Conservation (phyloP, 2,113 vertebrate genomes). For the Dromaius novaehollandiae region DNA sequence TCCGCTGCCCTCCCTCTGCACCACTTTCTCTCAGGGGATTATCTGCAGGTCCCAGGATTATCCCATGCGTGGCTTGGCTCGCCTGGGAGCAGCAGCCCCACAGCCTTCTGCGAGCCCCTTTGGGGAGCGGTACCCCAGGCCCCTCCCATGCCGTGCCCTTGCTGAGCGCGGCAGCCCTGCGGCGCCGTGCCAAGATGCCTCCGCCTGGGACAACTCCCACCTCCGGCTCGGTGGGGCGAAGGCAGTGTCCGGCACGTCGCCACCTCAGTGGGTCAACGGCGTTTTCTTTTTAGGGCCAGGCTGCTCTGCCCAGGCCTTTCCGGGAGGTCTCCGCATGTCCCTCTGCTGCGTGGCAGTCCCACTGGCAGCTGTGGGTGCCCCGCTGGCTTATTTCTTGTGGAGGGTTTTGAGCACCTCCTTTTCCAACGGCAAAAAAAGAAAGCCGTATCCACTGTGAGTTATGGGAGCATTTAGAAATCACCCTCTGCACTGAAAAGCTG, state of each 20-base stretch:
- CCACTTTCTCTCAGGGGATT: too few species aligned
- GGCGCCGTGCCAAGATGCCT: accelerated
- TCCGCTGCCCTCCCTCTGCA: too few species aligned
- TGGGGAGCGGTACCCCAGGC: background rate
- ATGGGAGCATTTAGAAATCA: background rate
- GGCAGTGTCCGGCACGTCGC: background rate
- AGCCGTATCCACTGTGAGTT: background rate
- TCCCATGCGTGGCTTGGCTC: too few species aligned
- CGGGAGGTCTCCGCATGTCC: background rate
- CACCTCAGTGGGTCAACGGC: too few species aligned
- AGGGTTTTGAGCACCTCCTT: background rate
- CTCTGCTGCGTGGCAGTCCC: accelerated
- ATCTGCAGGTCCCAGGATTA: too few species aligned
- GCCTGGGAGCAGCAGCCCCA: too few species aligned
- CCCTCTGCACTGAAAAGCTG: background rate
- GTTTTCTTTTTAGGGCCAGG: background rate
- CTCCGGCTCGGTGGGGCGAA: background rate
- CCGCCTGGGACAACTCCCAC: background rate
- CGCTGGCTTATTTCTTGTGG: background rate
- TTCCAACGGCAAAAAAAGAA: background rate
- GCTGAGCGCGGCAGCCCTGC: background rate
- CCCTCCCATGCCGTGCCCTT: background rate
- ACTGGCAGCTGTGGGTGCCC: background rate
- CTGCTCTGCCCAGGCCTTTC: background rate
- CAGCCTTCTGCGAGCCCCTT: too few species aligned